phyloP scores from a whole-genome alignment of 1,140 invertebrate genomes.

The Agrilus planipennis region DNA sequence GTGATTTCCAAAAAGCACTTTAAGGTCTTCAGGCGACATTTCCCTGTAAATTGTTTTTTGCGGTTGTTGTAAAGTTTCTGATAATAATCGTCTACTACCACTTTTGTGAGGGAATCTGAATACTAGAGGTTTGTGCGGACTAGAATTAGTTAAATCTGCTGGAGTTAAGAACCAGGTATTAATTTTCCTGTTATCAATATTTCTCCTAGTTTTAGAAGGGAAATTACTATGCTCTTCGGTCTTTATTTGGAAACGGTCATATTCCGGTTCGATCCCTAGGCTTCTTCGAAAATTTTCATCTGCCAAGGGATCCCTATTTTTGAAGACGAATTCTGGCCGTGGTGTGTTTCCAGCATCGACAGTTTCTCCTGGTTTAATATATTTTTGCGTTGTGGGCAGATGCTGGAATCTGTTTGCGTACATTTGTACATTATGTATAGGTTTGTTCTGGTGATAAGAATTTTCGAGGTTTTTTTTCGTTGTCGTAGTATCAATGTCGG shows the following conservation, averaged over 20 bases:
- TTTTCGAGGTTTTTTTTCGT: too few relatives aligned
- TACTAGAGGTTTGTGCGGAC: conserved; percentile 5
- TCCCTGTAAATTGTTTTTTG: conserved; percentile 1
- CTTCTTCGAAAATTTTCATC: neutral
- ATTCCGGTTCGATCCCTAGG: neutral
- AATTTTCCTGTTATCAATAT: neutral
- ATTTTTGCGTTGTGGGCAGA: too few relatives aligned
- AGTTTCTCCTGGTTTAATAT: too few relatives aligned
- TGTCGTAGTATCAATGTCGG: too few relatives aligned
- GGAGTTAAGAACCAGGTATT: conserved; percentile 1
- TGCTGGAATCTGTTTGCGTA: too few relatives aligned
- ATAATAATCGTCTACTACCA: neutral
- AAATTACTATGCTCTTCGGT: neutral
- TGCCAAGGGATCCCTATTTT: neutral
- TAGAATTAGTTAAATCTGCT: conserved; percentile 2
- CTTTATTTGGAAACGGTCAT: neutral
- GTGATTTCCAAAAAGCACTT: conserved; percentile 2
- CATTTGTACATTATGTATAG: too few relatives aligned
- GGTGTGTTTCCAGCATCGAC: too few relatives aligned
- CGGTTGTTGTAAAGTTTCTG: neutral
- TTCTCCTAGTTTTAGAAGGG: conserved; percentile 3
- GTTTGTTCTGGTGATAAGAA: too few relatives aligned
- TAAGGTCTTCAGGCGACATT: neutral
- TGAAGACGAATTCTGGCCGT: too few relatives aligned
- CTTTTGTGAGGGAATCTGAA: conserved; percentile 1